A percentile compares a stretch with the other conserved stretches of the same genome.
phyloP scores from a whole-genome alignment of 2,888 invertebrate species.

The Melinaea menophilus region DNA sequence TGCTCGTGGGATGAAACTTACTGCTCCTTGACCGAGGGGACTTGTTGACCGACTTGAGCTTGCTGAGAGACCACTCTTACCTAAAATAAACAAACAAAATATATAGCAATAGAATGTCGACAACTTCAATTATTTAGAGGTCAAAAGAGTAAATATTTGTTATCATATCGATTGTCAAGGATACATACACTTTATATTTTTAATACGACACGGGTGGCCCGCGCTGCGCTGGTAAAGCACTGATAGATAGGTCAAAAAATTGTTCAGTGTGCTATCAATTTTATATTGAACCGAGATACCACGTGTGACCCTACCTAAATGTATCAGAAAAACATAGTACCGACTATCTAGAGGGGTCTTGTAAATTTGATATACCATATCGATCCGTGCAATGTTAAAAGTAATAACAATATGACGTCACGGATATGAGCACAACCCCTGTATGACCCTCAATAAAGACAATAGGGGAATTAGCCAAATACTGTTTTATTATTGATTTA shows the following conservation, averaged over 20 bases:
- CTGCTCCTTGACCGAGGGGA: conserved; percentile 69
- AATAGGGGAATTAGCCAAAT: conserved; percentile 27
- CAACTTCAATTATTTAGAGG: conserved; percentile 10
- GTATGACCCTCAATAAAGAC: conserved; percentile 25
- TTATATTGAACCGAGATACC: conserved; percentile 39
- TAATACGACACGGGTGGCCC: conserved; percentile 59
- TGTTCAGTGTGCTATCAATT: conserved; percentile 39
- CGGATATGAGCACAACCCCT: conserved; percentile 29
- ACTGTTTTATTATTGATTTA: conserved; percentile 25
- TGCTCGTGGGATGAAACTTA: conserved; percentile 72
- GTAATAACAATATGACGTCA: conserved; percentile 35
- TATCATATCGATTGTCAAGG: conserved; percentile 26
- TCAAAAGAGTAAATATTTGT: conserved; percentile 23
- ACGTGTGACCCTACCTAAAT: conserved; percentile 42
- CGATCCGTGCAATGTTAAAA: conserved; percentile 41
- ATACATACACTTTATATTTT: conserved; percentile 34
- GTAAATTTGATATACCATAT: conserved; percentile 47
- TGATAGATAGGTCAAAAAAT: conserved; percentile 34
- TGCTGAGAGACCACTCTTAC: conserved; percentile 71
- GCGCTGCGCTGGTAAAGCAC: conserved; percentile 53
- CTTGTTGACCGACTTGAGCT: conserved; percentile 80
- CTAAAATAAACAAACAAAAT: conserved; percentile 41
- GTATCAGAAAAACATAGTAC: conserved; percentile 32
- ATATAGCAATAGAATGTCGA: background rate
- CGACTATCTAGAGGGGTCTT: conserved; percentile 48